Evolutionary conservation across 2,797 vertebrate genomes (phyloP), one percentile per base, ranked within the genome.

Genomic region (Picus viridis): DNA sequence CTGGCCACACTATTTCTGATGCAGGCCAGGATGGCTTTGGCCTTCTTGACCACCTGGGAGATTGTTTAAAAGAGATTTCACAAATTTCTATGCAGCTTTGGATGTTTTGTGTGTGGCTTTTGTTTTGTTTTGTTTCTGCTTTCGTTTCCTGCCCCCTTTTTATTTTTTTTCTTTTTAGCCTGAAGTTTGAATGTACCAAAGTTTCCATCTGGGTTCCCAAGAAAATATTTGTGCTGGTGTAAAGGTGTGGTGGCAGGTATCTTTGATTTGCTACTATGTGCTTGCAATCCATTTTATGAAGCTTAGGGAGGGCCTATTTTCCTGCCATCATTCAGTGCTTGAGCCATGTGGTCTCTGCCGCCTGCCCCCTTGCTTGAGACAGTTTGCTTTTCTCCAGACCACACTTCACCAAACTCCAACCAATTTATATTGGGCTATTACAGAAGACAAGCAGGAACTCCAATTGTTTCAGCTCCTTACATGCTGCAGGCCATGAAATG

Each of bases 361-460:
- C 83, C 77, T 64, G 73, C 45, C 39, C 15, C 78, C 63, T 34
- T 51, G 61, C 4, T 2, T 49, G 63, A 93, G 78, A 34, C 53
- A 29, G 56, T 1, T 41, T 63, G 49, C 67, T 94, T 83, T 89
- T 70, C 47, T 39, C 59, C 22, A 53, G 69, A 56, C 75, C 7
- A 2, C 69, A 59, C n/a, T 36, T 70, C 53, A 54, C 84, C 70
- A 27, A 57, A 51, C 34, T 45, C 61, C 57, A n/a, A 54, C 80
- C 80, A 45, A 10, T 89, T 91, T 64, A 20, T 39, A 41, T 76
- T 75, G 79, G 53, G 3, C 65, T 78, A 2, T 90, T 85, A 78
- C 79, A 88, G 77, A 78, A 79, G 69, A 86, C 79, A 88, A 95
- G 59, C 73, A 81, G 73, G 58, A 94, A 7, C 51, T 73, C 57